Base-by-base conservation (phyloP, 2,888 invertebrate species). In the Pantelozetes paolii region DNA sequence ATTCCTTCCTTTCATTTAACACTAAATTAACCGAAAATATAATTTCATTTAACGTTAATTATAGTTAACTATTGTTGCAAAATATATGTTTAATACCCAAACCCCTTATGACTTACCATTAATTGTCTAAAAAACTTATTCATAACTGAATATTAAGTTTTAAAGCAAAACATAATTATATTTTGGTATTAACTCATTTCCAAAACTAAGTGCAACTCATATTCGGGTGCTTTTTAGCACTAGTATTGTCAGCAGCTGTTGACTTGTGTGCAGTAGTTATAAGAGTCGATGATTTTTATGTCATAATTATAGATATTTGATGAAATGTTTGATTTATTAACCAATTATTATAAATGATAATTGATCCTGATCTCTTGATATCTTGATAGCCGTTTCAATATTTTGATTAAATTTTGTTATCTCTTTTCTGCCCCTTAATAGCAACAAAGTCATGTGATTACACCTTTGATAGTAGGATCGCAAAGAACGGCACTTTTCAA, bases 401-500 rank as follows among this genome's bases (percentile, higher is more conserved):
- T 48, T 9, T 48, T n/a, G n/a, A n/a, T n/a, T n/a, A n/a, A n/a
- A n/a, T n/a, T n/a, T 48, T 48, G 3, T 48, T 15, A 48, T 20
- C 23, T 5, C 20, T 72, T 72, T 13, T 40, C 15, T 32, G 71
- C 50, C 71, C 42, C 30, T 8, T 1, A 2, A 3, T 36, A 42
- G 36, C 45, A 45, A 36, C 45, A 13, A 2, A 36, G 6, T 23
- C n/a, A 77, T 91, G 91, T 82, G 89, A 90, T 81, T 87, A 89
- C 81, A 86, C 88, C 74, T 89, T 89, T 81, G 89, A 87, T 83
- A 92, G 92, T 80, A 90, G 90, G 80, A 86, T 87, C 71, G 86
- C 87, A 74, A 91, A 90, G 83, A 89, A 90, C 78, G 95, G 95
- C 40, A 88, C 89, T 40, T 88, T 95, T 79, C 88, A 89, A 64